Evolutionary conservation across 2,113 vertebrate genomes (phyloP), one percentile per base, ranked within the genome.

Genomic region (Corythaeola cristata): DNA sequence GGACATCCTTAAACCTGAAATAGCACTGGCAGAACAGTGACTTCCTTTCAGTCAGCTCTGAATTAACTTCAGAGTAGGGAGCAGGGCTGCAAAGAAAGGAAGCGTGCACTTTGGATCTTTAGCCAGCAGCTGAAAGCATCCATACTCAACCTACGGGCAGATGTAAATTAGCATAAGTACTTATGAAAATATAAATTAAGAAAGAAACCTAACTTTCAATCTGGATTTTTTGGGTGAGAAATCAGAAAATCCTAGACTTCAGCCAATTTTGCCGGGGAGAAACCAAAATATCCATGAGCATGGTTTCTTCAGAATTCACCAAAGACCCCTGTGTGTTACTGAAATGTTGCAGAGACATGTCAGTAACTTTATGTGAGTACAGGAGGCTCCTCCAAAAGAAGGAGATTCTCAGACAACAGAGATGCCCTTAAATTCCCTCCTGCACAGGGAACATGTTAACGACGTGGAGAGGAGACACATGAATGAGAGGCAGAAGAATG

Each of bases 1-100:
- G 85, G 84, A 62, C 39, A 89, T 69, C 27, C 44, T 95, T 90
- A 89, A 92, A 92, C 33, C 41, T 91, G 74, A 95, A 96, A 88
- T 47, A 89, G 7, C 26, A 28, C 39, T 92, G 80, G 44, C 77
- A 89, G 62, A 53, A 68, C 30, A 58, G 60, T 69, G 62, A 45
- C n/a, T 89, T 94, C 19, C 30, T 91, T 92, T 87, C 62, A 67
- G 30, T 78, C 2, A 1, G 16, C 39, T 89, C 35, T 56, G 62
- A 91, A 87, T 62, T 75, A 64, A 78, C 44, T 92, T 86, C 69
- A 79, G 60, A 85, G 16, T 8, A 32, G 50, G n/a, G 35, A 81
- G 33, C 28, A 77, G 63, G 53, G 19, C 32, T 90, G 13, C 0
- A 2, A 89, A 87, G 44, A 75, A 84, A 71, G 10, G 28, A 93